Evolutionary conservation across 2,113 vertebrate species (phyloP), one percentile per base, ranked within the genome.

Genomic region (Misgurnus anguillicaudatus): DNA sequence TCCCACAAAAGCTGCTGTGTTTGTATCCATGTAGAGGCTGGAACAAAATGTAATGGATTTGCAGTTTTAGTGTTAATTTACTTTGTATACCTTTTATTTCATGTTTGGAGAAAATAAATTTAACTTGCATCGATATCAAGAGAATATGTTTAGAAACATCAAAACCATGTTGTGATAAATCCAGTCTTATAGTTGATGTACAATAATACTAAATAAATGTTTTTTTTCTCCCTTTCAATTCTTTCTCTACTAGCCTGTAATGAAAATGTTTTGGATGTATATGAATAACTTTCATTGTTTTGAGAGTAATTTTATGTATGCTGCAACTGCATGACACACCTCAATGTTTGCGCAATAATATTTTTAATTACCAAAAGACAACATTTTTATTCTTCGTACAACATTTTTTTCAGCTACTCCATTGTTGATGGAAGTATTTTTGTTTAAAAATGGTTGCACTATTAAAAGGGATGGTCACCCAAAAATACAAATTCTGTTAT

Each of bases 11-110:
- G 63, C 24, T 2, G 64, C 31, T 82, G 81, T 47, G 69, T 85
- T 86, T 81, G n/a, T 80, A 86, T 82, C 85, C 13, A 74, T 45
- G 72, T 88, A 77, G 63, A 78, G 75, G 47, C 9, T 14, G 55
- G 86, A 80, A 67, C n/a, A 74, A 48, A 64, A 75, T 39, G 0
- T 73, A 42, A 41, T 74, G 58, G 21, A 69, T 68, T 6, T 60
- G 64, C 68, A 3, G 63, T 75, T 66, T 86, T 82, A 80, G 81
- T 77, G 31, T 75, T 74, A 57, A 75, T 42, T 39, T 58, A 83
- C 66, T 51, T n/a, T 42, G 77, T 85, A 31, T 41, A 65, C 39
- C 77, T 63, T 70, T 31, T 74, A 13, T 63, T 48, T 24, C 57
- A 60, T 17, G 24, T 51, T 69, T 74, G 82, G 69, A 85, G 45